phyloP scores from a whole-genome alignment of 92 coral and sea anemone genomes.

The Phenganax marumi region DNA sequence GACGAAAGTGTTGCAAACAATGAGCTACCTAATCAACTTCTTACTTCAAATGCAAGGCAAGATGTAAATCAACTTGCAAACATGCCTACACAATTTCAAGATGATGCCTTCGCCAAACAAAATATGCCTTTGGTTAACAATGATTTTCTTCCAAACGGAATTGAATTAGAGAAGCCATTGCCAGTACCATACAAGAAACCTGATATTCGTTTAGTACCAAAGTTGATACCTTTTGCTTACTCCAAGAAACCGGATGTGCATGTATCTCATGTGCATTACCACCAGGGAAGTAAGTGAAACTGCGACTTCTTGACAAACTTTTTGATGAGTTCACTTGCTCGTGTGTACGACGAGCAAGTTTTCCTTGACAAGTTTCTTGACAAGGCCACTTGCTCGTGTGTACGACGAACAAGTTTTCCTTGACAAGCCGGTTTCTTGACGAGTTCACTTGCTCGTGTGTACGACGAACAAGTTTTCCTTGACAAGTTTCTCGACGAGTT shows the following conservation, averaged over 20 bases:
- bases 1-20: neutral
- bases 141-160: neutral
- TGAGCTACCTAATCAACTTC: neutral
- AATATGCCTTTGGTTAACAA: neutral
- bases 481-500: too few species aligned
- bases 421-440: too few species aligned
- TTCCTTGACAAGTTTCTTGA: too few species aligned
- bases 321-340: too few species aligned
- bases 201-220: slow-evolving; percentile 73
- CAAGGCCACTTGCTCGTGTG: too few species aligned
- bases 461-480: too few species aligned
- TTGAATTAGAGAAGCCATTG: slow-evolving; percentile 58
- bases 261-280: slow-evolving; percentile 72
- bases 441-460: too few species aligned
- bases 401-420: too few species aligned
- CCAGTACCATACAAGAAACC: slow-evolving; percentile 66
- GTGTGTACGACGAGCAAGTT: too few species aligned
- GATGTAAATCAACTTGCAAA: neutral
- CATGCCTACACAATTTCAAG: neutral
- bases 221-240: slow-evolving; percentile 70
- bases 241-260: slow-evolving; percentile 68
- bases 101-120: neutral
- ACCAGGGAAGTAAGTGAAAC: slow-evolving; percentile 68
- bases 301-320: neutral
- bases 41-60: neutral